Conservation (phyloP, 2,113 vertebrate species). For the Sprattus sprattus region DNA sequence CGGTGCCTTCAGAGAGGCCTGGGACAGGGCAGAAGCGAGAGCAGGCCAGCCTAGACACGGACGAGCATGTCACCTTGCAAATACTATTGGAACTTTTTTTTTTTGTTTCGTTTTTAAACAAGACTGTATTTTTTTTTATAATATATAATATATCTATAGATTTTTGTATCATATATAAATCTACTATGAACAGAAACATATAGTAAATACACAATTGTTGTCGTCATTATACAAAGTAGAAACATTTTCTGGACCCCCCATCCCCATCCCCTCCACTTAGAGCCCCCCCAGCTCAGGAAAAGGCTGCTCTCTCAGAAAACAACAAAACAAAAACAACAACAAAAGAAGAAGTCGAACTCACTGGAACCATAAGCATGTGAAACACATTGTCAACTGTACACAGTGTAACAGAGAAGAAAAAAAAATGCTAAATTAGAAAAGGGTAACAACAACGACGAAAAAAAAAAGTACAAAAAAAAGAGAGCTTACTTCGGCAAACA, state of each 20-base stretch:
- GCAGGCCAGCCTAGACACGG: conserved; percentile 52
- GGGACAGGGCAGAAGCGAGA: conserved; percentile 29
- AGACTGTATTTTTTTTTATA: conserved; percentile 65
- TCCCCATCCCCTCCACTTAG: conserved; percentile 43
- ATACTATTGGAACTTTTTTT: conserved; percentile 48
- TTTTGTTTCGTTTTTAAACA: conserved; percentile 54
- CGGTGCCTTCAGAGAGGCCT: conserved; percentile 60
- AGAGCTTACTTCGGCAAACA: conserved; percentile 3
- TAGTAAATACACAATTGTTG: conserved; percentile 76
- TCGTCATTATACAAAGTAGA: conserved; percentile 78
- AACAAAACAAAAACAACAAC: conserved; percentile 42
- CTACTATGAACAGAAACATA: conserved; percentile 81
- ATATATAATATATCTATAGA: conserved; percentile 73
- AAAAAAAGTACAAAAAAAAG: conserved; percentile 26
- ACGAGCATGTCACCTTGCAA: conserved; percentile 61
- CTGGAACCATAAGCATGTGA: conserved; percentile 50
- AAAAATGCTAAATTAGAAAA: conserved; percentile 19
- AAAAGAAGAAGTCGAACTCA: conserved; percentile 34
- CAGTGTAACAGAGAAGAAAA: conserved; percentile 54
- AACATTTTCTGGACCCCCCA: conserved; percentile 62
- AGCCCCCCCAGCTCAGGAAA: conserved; percentile 46
- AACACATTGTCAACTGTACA: conserved; percentile 63
- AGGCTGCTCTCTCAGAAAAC: conserved; percentile 47
- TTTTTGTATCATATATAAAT: conserved; percentile 75
- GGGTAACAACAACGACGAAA: conserved; percentile 27